Percentiles rank a stretch among this genome's conserved stretches.
These are phyloP conservation scores for Enteromius argenteus DNA, from an alignment of 2,797 vertebrate genomes.

Conservation along the genomic window DNA sequence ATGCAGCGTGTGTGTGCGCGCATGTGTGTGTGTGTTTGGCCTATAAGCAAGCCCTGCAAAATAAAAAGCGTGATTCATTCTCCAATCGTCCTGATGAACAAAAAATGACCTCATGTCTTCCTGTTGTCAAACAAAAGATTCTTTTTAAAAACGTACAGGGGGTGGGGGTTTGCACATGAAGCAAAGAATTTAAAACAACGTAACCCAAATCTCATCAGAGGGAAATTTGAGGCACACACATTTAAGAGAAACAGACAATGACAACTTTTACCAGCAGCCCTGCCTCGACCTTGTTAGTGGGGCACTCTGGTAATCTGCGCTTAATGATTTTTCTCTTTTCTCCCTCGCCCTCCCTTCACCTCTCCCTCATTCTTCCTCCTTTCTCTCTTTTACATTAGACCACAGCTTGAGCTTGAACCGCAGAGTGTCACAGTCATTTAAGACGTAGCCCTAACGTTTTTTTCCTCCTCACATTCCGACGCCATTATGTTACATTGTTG, in stretches of 20 bases:
- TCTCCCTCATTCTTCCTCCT: slow-evolving; percentile 40
- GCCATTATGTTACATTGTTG: slow-evolving; percentile 99
- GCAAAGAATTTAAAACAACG: slow-evolving; percentile 43
- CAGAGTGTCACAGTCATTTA: slow-evolving; percentile 93
- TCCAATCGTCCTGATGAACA: slow-evolving; percentile 63
- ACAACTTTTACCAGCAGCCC: slow-evolving; percentile 73
- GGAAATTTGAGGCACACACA: slow-evolving; percentile 71
- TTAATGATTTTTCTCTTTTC: slow-evolving; percentile 83
- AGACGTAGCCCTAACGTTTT: slow-evolving; percentile 87
- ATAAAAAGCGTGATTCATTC: slow-evolving; percentile 65
- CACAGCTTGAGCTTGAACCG: slow-evolving; percentile 87
- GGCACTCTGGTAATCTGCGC: slow-evolving; percentile 86
- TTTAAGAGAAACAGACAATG: slow-evolving; percentile 61
- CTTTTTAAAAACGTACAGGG: slow-evolving; percentile 52
- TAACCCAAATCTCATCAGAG: slow-evolving; percentile 55
- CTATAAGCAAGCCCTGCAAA: slow-evolving; percentile 60
- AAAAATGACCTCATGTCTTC: slow-evolving; percentile 73
- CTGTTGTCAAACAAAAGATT: slow-evolving; percentile 70
- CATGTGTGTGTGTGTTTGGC: slow-evolving; percentile 53
- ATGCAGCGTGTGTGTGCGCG: not conserved
- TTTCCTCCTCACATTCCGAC: slow-evolving; percentile 89
- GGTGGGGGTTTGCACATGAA: not conserved
- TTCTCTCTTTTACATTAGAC: slow-evolving; percentile 73
- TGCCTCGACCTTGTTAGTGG: slow-evolving; percentile 84
- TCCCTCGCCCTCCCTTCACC: slow-evolving; percentile 48